A percentile compares a stretch with the other conserved stretches of the same genome.
Evolutionary conservation across 2,888 invertebrate genomes (phyloP).

Genomic region (Trachelus stipa): DNA sequence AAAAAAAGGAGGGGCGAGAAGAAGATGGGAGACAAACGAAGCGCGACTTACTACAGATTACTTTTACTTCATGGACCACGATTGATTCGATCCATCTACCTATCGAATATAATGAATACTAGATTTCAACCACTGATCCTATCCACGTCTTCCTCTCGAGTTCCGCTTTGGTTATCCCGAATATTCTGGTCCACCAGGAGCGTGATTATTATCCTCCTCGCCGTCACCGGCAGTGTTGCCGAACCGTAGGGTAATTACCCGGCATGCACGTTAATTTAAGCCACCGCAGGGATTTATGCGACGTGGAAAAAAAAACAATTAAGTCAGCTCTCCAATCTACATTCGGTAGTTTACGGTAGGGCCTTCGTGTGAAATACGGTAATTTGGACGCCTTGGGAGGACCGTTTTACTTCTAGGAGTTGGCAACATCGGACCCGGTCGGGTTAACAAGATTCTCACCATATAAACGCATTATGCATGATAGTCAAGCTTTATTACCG

Average conservation of each 20-base stretch:
- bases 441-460: conserved; percentile 36
- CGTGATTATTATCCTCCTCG: conserved; percentile 4
- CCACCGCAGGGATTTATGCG: conserved; percentile 30
- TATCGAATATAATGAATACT: neutral
- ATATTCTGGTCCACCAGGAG: conserved; percentile 1
- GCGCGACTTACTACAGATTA: conserved; percentile 27
- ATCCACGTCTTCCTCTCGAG: neutral
- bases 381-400: conserved; percentile 14
- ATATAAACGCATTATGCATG: conserved; percentile 34
- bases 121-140: neutral
- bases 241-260: conserved; percentile 40
- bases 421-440: conserved; percentile 1
- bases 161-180: neutral
- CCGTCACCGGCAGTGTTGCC: conserved; percentile 21
- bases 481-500: conserved; percentile 30
- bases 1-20: neutral
- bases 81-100: neutral
- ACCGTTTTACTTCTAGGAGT: conserved; percentile 10
- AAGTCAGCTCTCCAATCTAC: conserved; percentile 21
- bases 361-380: conserved; percentile 5
- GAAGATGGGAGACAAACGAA: conserved; percentile 11
- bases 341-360: neutral
- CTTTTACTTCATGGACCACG: neutral
- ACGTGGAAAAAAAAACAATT: conserved; percentile 27
- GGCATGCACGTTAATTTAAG: conserved; percentile 37